Evolutionary conservation across 2,888 invertebrate species (phyloP).

Genomic region (Megastigmus dorsalis): DNA sequence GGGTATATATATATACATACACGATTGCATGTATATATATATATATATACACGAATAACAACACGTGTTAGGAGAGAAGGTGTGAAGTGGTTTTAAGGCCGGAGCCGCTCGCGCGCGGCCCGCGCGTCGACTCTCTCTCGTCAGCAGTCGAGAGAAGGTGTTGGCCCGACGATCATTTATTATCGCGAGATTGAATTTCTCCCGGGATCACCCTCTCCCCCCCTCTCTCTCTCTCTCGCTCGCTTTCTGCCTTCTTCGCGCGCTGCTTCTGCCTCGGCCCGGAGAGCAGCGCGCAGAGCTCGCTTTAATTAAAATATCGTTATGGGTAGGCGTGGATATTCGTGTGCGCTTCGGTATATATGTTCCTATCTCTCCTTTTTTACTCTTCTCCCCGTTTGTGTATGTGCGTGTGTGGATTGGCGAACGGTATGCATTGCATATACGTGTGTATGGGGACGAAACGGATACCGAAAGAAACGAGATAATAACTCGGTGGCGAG

Average conservation of each 20-base stretch:
- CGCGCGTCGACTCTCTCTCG: slow-evolving; percentile 10
- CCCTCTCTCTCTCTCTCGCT: too few relatives aligned
- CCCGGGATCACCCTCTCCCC: too few relatives aligned
- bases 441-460: slow-evolving; percentile 33
- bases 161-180: slow-evolving; percentile 74
- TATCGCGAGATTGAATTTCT: slow-evolving; percentile 75
- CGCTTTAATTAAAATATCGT: slow-evolving; percentile 75
- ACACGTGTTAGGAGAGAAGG: slow-evolving; percentile 36
- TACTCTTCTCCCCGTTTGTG: not conserved
- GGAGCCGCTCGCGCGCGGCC: not conserved
- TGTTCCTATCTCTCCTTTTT: slow-evolving; percentile 42
- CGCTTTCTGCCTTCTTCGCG: too few relatives aligned
- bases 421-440: not conserved
- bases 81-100: slow-evolving; percentile 47
- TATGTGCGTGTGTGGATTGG: not conserved
- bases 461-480: slow-evolving; percentile 57
- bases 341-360: slow-evolving; percentile 66
- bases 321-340: slow-evolving; percentile 74
- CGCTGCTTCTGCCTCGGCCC: too few relatives aligned
- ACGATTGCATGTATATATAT: too few relatives aligned
- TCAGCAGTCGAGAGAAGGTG: slow-evolving; percentile 66
- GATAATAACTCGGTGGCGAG: slow-evolving; percentile 58
- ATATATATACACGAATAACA: too few relatives aligned
- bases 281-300: too few relatives aligned
- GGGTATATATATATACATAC: too few relatives aligned